Evolutionary conservation across 2,888 invertebrate genomes (phyloP), one percentile per base, ranked within the genome.

Genomic region (Philereme vetulata): DNA sequence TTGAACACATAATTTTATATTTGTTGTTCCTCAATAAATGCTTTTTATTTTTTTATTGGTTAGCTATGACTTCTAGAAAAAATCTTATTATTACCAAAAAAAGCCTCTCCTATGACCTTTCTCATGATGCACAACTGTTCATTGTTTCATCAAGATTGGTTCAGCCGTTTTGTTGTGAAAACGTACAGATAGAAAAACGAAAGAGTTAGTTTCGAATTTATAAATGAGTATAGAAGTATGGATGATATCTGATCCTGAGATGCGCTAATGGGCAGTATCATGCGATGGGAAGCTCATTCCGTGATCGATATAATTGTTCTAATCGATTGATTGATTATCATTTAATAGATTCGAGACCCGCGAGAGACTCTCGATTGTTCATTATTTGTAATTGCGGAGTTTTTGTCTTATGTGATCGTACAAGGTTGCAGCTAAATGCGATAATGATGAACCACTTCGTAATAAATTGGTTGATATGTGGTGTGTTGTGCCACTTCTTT

Each of bases 241-340:
- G 33, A 54, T 40, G 62, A 61, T 60, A 60, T 62, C 57, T 60
- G 57, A 56, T 63, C 59, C 60, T 52, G 52, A 57, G 61, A 49
- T 48, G 62, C 48, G 61, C 48, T 71, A 72, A 73, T 65, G 64
- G 68, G 40, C 49, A 50, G 66, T 66, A 67, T 70, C 72, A 73
- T 70, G 68, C 72, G 71, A 67, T 67, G 69, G 62, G 66, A 66
- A 71, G 63, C 67, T 64, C 60, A 64, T 66, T 63, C 56, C 68
- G 66, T 69, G 68, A 69, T 68, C 64, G 62, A 52, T 56, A 53
- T 68, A 64, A 68, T 69, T 67, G 61, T 59, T 63, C 50, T 65
- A 56, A 67, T 64, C 65, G 61, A 62, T 55, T 48, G 46, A 53
- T 52, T 46, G 55, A 55, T 60, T 60, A 60, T 56, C 51, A 56